A percentile compares a stretch with the other conserved stretches of the same genome.
Evolutionary conservation across 2,797 vertebrate genomes (phyloP).

Genomic region (Gila robusta): DNA sequence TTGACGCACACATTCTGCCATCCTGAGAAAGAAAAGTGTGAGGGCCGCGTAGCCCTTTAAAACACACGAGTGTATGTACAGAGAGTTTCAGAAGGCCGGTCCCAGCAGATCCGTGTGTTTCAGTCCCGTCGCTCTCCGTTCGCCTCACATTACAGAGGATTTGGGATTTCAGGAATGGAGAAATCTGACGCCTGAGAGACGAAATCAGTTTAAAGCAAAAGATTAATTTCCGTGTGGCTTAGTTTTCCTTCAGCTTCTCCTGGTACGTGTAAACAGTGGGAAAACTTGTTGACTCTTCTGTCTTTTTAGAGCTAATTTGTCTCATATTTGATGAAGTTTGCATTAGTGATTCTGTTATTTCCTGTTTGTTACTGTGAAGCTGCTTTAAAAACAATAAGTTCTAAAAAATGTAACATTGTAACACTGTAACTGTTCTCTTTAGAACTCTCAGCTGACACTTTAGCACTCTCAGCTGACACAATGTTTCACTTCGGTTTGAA

Average conservation of each 20-base stretch:
- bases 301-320: not conserved
- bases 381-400: not conserved
- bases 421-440: not conserved
- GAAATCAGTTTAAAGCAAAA: not conserved
- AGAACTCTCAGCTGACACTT: not conserved
- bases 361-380: not conserved
- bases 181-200: constrained; percentile 2
- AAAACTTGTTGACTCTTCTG: not conserved
- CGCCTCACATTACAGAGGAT: not conserved
- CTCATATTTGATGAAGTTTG: not conserved
- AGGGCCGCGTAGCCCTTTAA: constrained; percentile 59
- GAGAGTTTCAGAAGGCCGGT: not conserved
- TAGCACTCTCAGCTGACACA: not conserved
- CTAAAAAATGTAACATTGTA: not conserved
- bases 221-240: not conserved
- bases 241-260: not conserved
- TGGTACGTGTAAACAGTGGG: not conserved
- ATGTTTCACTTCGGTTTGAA: not conserved
- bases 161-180: not conserved
- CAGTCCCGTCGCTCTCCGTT: not conserved
- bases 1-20: constrained; percentile 51
- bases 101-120: not conserved
- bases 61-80: constrained; percentile 58
- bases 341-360: not conserved
- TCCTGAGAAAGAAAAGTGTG: constrained; percentile 57